A percentile compares a stretch with the other conserved stretches of the same genome.
These are phyloP conservation scores for Sepioteuthis lessoniana DNA, from an alignment of 2,888 invertebrate species.

Conservation along the genomic window DNA sequence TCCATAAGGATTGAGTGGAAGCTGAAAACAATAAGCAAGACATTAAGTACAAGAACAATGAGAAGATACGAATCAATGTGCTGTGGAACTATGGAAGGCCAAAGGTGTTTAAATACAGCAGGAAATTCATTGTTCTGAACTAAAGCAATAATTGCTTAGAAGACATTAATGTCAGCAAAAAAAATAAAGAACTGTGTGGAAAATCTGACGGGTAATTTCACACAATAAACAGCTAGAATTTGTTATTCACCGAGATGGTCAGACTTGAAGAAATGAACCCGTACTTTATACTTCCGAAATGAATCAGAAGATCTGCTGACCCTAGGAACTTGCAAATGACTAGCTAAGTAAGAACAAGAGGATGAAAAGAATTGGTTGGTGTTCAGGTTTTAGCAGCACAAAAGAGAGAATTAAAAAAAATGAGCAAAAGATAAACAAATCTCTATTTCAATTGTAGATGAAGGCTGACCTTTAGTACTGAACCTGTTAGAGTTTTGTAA, in stretches of 20 bases:
- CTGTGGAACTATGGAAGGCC: conserved; percentile 11
- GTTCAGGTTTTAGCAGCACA: not conserved
- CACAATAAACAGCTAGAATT: not conserved
- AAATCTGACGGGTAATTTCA: not conserved
- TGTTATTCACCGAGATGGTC: not conserved
- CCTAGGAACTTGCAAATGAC: not conserved
- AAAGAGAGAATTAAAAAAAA: not conserved
- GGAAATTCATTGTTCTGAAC: not conserved
- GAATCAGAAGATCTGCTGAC: not conserved
- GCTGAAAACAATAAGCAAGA: not conserved
- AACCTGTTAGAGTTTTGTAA: not conserved
- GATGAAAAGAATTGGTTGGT: not conserved
- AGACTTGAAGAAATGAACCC: not conserved
- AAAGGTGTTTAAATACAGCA: conserved; percentile 21
- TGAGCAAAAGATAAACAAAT: not conserved
- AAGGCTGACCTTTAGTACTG: not conserved
- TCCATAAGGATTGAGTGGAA: not conserved
- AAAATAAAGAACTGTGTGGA: not conserved
- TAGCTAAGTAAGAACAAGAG: not conserved
- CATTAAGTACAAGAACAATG: not conserved
- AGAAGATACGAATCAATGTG: not conserved
- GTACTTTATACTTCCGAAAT: not conserved
- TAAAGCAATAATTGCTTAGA: not conserved
- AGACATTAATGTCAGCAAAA: not conserved
- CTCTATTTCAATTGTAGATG: not conserved